A percentile compares a stretch with the other conserved stretches of the same genome.
Evolutionary conservation across 30 jellyfish, hydroid and myxozoan species (phyloP).

Genomic region (Mastigias papua): DNA sequence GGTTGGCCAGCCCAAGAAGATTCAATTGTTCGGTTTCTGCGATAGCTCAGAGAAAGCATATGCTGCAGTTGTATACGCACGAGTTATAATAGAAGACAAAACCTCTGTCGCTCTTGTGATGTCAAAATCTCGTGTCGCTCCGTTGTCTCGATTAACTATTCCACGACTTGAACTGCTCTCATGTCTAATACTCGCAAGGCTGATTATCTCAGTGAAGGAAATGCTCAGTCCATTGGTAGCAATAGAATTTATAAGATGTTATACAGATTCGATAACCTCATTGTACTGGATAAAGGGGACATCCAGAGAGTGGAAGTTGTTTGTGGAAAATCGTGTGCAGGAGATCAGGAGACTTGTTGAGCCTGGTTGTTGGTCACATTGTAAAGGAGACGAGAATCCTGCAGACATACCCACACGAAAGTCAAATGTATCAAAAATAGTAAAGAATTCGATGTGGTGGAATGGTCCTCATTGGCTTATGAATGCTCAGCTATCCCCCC

Average conservation of each 20-base stretch:
- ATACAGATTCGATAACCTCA: conserved; percentile 46
- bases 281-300: conserved; percentile 52
- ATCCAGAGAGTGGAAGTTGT: conserved; percentile 29
- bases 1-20: conserved; percentile 10
- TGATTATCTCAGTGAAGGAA: conserved; percentile 10
- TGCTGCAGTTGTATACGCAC: conserved; percentile 13
- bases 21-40: conserved; percentile 4
- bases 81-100: conserved; percentile 3
- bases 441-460: conserved; percentile 17
- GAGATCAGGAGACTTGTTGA: conserved; percentile 33
- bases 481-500: background rate
- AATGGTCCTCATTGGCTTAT: conserved; percentile 17
- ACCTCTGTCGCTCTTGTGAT: conserved; percentile 15
- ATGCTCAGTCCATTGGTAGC: conserved; percentile 3
- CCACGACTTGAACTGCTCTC: conserved; percentile 32
- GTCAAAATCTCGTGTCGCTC: conserved; percentile 18
- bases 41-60: conserved; percentile 22
- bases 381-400: conserved; percentile 10
- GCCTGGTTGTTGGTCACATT: conserved; percentile 25
- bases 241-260: conserved; percentile 7
- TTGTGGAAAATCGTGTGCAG: conserved; percentile 35
- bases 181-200: conserved; percentile 43
- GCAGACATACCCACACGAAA: conserved; percentile 38
- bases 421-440: conserved; percentile 11
- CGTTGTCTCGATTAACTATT: conserved; percentile 14